A percentile compares a stretch with the other conserved stretches of the same genome.
These are phyloP conservation scores for Phalacrocorax pelagicus DNA, from an alignment of 2,113 vertebrate genomes.

Conservation along the genomic window DNA sequence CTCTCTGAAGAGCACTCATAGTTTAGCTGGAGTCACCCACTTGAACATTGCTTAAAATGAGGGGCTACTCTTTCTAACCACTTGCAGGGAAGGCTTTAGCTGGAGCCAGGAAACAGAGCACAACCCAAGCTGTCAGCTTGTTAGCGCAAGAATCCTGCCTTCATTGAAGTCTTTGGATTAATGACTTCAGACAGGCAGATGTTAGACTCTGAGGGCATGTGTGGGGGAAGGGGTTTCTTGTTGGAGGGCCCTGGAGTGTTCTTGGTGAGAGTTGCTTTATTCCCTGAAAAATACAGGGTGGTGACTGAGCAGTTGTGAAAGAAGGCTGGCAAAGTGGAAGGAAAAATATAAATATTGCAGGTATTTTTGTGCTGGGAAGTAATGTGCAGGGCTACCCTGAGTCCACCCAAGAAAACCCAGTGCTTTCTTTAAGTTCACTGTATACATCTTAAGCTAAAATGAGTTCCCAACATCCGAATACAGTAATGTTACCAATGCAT, in stretches of 20 bases:
- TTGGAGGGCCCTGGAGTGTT: neutral
- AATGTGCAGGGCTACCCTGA: neutral
- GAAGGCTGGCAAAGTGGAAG: neutral
- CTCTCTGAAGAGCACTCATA: neutral
- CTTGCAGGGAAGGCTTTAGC: neutral
- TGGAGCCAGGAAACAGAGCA: neutral
- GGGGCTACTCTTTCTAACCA: neutral
- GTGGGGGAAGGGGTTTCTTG: neutral
- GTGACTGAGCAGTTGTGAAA: neutral
- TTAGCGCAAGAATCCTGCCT: constrained; percentile 17
- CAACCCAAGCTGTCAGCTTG: constrained; percentile 24
- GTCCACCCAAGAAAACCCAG: neutral
- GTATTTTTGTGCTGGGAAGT: neutral
- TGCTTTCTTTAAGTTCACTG: neutral
- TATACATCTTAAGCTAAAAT: neutral
- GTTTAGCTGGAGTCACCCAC: neutral
- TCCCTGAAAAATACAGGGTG: neutral
- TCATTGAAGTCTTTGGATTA: constrained; percentile 31
- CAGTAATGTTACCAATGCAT: neutral
- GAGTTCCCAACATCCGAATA: neutral
- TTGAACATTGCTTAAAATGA: neutral
- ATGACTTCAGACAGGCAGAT: constrained; percentile 60
- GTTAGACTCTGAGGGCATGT: constrained; percentile 7
- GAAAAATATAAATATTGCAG: neutral
- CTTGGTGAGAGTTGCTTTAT: neutral